Base-by-base conservation (phyloP, 2,797 vertebrate species). In the Argya squamiceps region DNA sequence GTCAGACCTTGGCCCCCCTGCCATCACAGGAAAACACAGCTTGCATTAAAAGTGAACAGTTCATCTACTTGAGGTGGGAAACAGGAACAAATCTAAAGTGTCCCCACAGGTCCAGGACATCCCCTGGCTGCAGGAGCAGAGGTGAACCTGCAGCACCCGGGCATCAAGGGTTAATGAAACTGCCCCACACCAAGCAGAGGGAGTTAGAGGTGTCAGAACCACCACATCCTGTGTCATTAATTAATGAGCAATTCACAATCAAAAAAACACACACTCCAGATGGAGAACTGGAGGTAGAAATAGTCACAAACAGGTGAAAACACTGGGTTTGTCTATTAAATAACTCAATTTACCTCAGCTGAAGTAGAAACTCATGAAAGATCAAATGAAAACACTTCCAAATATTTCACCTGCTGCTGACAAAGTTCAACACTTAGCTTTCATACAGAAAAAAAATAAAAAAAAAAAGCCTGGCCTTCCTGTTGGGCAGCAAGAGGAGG, bases 381-480 rank as follows among this genome's bases (percentile, higher is more conserved):
- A 93, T n/a, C 49, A 92, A 55, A 95, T 10, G 15, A 77, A 94
- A 70, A 47, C 1, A 2, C 36, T 64, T 67, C 70, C 62, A 56
- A 47, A 75, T 59, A 67, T 71, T 73, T 46, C 34, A 44, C 64
- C 75, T 39, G 63, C 82, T 88, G 75, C n/a, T 74, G 71, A 26
- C 21, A 58, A 44, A 21, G 88, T 79, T 93, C 55, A 93, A 74
- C 44, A 55, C 56, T 78, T 67, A 68, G 41, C 56, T 95, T 96
- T 94, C 49, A 65, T 0, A 5, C 1, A 9, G 3, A 46, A 34
- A 26, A n/a, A 32, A 55, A 32, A 20, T 30, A 32, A 24, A 27
- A 26, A 19, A 30, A 20, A 53, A 32, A 63, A 0, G 1, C 30
- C 19, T 32, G 16, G 6, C 41, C 68, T 92, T 93, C 56, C 88